A percentile compares a stretch with the other conserved stretches of the same genome.
Evolutionary conservation across 2,888 invertebrate species (phyloP).

Genomic region (Phortica okadai): DNA sequence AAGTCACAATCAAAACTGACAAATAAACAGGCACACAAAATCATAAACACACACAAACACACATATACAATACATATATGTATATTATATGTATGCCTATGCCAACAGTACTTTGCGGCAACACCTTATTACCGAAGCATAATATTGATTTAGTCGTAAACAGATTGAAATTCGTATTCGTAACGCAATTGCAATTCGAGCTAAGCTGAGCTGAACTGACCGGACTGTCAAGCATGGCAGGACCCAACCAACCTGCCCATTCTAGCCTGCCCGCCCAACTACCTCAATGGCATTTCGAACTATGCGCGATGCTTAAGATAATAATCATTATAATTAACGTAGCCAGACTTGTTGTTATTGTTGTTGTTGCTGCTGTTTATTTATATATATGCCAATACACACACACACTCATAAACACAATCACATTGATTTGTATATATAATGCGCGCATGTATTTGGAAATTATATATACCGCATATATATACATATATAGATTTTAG

Average conservation of each 20-base stretch:
- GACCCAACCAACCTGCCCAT: not conserved
- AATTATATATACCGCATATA: not conserved
- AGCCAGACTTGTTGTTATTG: conserved; percentile 16
- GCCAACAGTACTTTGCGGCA: conserved; percentile 34
- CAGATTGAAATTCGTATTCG: conserved; percentile 34
- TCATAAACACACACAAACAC: conserved; percentile 19
- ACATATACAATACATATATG: conserved; percentile 39
- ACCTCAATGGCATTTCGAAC: not conserved
- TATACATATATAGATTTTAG: conserved; percentile 16
- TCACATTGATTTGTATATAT: not conserved
- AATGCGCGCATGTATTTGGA: no score
- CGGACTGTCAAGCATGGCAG: no score
- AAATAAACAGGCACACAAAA: conserved; percentile 24
- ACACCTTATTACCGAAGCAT: conserved; percentile 57
- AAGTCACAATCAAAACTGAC: conserved; percentile 25
- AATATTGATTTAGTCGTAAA: conserved; percentile 66
- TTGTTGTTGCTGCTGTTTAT: conserved; percentile 21
- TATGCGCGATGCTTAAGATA: conserved; percentile 55
- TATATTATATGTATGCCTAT: conserved; percentile 11
- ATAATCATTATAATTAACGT: conserved; percentile 52
- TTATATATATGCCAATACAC: conserved; percentile 40
- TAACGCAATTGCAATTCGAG: conserved; percentile 46
- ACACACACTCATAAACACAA: conserved; percentile 33
- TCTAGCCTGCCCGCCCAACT: not conserved
- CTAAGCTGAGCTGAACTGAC: conserved; percentile 11